Evolutionary conservation across 2,797 vertebrate genomes (phyloP).

Genomic region (Halcyon leucocephala): DNA sequence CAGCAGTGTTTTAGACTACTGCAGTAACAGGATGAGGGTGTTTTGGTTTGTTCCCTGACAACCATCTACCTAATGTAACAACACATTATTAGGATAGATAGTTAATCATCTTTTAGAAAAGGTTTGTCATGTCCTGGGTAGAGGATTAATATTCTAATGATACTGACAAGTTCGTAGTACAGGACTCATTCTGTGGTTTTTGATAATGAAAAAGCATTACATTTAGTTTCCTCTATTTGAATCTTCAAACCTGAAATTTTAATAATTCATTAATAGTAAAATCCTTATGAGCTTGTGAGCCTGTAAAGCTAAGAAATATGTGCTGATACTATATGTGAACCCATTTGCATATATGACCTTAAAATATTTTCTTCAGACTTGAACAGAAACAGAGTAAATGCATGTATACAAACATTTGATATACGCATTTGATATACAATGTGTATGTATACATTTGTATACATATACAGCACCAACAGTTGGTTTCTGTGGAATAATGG

Average conservation of each 20-base stretch:
- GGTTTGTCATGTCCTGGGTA: background rate
- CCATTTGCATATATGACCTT: background rate
- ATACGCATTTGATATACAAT: background rate
- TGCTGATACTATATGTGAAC: background rate
- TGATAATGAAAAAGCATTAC: background rate
- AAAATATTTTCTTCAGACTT: background rate
- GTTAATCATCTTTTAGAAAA: background rate
- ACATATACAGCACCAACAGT: background rate
- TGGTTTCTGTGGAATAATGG: background rate
- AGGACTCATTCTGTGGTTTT: background rate
- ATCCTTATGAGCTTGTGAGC: background rate
- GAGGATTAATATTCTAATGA: background rate
- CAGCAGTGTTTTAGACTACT: background rate
- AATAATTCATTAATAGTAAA: background rate
- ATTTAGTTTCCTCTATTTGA: rapidly evolving
- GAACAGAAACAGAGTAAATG: background rate
- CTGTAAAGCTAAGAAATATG: background rate
- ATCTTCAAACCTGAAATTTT: background rate
- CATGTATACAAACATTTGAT: no score
- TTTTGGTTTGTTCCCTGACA: background rate
- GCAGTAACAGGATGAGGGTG: background rate
- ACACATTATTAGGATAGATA: background rate
- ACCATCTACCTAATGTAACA: background rate
- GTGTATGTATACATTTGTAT: no score
- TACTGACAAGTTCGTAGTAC: background rate